phyloP scores from a whole-genome alignment of 2,113 vertebrate species.

The Tor tambroides region DNA sequence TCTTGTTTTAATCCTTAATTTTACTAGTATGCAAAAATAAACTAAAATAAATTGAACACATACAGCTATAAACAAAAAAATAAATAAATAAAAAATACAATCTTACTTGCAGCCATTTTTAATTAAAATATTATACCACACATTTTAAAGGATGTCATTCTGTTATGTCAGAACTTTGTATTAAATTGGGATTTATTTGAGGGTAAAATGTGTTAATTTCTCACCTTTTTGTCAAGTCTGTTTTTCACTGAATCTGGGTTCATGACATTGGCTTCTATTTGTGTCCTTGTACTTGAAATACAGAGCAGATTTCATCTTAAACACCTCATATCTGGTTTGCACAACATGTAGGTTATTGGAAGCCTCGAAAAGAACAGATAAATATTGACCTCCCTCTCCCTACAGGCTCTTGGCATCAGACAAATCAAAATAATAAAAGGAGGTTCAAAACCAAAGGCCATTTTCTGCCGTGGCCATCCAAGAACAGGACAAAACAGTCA shows the following conservation, averaged over 20 bases:
- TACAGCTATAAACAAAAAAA: not conserved
- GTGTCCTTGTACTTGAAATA: slow-evolving; percentile 26
- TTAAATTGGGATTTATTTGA: not conserved
- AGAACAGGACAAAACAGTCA: slow-evolving; percentile 7
- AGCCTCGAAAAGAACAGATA: slow-evolving; percentile 46
- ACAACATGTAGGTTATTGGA: slow-evolving; percentile 41
- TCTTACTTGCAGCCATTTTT: not conserved
- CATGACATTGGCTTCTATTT: slow-evolving; percentile 10
- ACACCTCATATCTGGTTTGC: slow-evolving; percentile 41
- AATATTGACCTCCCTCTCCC: slow-evolving; percentile 42
- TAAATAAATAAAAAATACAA: too few relatives aligned
- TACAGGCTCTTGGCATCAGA: slow-evolving; percentile 38
- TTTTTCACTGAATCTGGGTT: slow-evolving; percentile 15
- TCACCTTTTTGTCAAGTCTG: slow-evolving; percentile 5
- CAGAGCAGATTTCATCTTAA: slow-evolving; percentile 23
- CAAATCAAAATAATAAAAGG: slow-evolving; percentile 13
- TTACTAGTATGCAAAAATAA: not conserved
- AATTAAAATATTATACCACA: not conserved
- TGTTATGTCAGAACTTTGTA: not conserved
- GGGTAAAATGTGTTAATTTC: slow-evolving; percentile 1
- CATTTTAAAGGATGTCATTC: not conserved
- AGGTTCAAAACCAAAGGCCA: not conserved
- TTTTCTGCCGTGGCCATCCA: not conserved
- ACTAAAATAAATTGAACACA: not conserved
- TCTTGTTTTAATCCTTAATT: not conserved